Evolutionary conservation across 1,140 invertebrate genomes (phyloP).

Genomic region (Scylla paramamosain): DNA sequence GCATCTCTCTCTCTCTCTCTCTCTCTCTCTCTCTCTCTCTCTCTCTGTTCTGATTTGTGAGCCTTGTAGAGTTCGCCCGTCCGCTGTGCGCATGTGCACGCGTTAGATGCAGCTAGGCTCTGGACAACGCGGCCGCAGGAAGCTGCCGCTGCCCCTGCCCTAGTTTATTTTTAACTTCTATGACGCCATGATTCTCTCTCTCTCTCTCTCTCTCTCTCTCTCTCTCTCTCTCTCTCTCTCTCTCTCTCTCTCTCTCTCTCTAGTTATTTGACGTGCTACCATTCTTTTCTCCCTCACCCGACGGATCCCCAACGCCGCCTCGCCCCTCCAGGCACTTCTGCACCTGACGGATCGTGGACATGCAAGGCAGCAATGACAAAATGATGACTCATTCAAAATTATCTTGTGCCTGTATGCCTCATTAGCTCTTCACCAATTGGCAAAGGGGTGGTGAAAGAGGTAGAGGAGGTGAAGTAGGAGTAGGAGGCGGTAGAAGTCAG

Average conservation of each 20-base stretch:
- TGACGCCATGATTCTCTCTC: background rate
- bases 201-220: conserved; percentile 42
- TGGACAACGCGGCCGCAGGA: background rate
- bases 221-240: conserved; percentile 34
- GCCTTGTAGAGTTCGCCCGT: background rate
- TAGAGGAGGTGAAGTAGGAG: background rate
- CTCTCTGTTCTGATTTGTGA: background rate
- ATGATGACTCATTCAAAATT: no score
- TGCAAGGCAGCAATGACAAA: no score
- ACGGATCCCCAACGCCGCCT: background rate
- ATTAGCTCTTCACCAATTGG: no score
- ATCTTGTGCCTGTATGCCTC: no score
- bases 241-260: conserved; percentile 44
- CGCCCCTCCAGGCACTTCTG: background rate
- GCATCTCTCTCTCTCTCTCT: conserved; percentile 7
- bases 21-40: background rate
- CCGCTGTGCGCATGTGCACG: background rate
- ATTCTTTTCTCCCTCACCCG: background rate
- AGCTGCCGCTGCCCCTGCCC: background rate
- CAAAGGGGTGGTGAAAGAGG: background rate
- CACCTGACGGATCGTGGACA: no score
- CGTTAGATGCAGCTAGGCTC: background rate
- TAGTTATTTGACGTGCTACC: conserved; percentile 10
- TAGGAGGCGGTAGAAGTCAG: background rate
- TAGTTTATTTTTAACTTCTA: background rate